Base-by-base conservation (phyloP, 2,797 vertebrate genomes). In the Crenuchus spilurus region DNA sequence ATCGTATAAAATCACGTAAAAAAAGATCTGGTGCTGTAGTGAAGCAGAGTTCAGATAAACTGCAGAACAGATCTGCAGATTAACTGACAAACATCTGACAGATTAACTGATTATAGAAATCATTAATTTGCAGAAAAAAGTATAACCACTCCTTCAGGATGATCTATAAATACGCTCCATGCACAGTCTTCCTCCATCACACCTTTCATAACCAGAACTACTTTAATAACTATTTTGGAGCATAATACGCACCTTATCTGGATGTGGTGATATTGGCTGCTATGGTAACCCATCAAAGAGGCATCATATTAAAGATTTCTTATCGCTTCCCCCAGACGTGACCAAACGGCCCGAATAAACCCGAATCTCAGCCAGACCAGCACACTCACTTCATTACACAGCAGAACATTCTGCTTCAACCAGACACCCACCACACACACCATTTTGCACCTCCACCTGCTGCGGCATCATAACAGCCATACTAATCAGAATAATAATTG, bases 291-390 rank as follows among this genome's bases (percentile, higher is more conserved):
- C 54, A 74, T 75, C 52, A 30, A 73, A 78, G 68, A 63, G 35
- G 60, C 63, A 8, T 82, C 13, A 41, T 73, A 85, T 85, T 85
- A 85, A 79, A 84, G 74, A 83, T 81, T 37, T 60, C 33, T 78
- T 74, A 82, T 82, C 72, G 68, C 62, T 63, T 31, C 28, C 49
- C 77, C 74, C 58, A 76, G 78, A 81, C 58, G 70, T 58, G 44
- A 65, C 67, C 42, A 65, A 44, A 0, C 51, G 13, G 46, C 41
- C 69, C 71, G 74, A 62, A 67, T 84, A 77, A 78, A 37, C 81
- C 72, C 18, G 13, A 84, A 84, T 78, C 82, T 58, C 31, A 57
- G 64, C 39, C 51, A 78, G 63, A 51, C 46, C 54, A 22, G 61
- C 74, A 72, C 35, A 69, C 83, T 69, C 10, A 6, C 7, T 24